Evolutionary conservation across 2,797 vertebrate genomes (phyloP).

Genomic region (Mus spretus): DNA sequence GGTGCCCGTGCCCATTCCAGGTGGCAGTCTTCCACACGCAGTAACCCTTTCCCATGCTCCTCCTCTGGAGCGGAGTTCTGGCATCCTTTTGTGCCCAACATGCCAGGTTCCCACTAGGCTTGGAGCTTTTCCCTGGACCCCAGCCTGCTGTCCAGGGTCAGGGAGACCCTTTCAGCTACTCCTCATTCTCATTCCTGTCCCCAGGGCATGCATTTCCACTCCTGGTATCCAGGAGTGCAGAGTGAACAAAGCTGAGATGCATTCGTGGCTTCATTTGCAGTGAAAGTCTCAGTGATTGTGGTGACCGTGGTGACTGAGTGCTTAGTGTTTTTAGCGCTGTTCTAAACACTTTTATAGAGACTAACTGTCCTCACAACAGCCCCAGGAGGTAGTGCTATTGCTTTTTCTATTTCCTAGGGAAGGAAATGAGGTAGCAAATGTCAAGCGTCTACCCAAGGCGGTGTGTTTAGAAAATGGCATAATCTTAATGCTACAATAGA

Average conservation of each 20-base stretch:
- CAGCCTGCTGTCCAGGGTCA: not conserved
- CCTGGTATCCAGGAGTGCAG: not conserved
- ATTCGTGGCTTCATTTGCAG: not conserved
- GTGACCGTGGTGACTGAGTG: not conserved
- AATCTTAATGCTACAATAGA: not conserved
- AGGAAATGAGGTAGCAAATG: not conserved
- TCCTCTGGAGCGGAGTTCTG: constrained; percentile 17
- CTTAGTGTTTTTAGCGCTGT: not conserved
- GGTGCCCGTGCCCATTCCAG: constrained; percentile 28
- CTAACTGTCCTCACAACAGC: not conserved
- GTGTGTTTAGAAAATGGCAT: not conserved
- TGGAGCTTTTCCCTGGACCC: constrained; percentile 40
- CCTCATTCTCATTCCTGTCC: no score
- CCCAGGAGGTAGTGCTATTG: not conserved
- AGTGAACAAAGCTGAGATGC: not conserved
- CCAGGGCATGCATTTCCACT: not conserved
- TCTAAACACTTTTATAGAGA: constrained; percentile 8
- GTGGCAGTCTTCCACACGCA: constrained; percentile 27
- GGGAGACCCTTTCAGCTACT: not conserved
- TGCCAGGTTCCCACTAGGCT: constrained; percentile 31
- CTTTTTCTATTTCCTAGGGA: not conserved
- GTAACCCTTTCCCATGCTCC: not conserved
- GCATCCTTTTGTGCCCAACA: constrained; percentile 4
- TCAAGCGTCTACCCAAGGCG: not conserved
- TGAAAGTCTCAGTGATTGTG: not conserved